These are phyloP conservation scores for Sardinella longiceps DNA, from an alignment of 2,797 vertebrate species.

Conservation along the genomic window DNA sequence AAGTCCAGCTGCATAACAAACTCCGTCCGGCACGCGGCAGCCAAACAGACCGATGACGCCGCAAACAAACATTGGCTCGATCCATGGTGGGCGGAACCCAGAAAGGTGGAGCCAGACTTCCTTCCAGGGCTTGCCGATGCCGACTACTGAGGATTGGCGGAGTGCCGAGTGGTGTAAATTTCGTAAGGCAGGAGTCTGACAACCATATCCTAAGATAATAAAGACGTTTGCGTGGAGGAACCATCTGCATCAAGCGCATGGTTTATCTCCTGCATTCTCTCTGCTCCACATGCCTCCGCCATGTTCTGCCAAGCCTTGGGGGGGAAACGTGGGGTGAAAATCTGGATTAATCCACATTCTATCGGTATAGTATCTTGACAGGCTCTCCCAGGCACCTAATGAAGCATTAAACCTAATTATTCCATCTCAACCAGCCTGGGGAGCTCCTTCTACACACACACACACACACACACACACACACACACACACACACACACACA, in stretches of 20 bases:
- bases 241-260: conserved; percentile 50
- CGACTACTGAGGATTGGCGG: not conserved
- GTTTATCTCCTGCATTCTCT: conserved; percentile 28
- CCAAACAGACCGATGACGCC: not conserved
- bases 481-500: not conserved
- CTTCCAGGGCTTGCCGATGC: not conserved
- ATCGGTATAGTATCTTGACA: conserved; percentile 40
- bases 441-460: not conserved
- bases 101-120: not conserved
- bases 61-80: not conserved
- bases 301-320: conserved; percentile 32
- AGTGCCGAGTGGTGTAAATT: not conserved
- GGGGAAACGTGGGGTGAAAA: not conserved
- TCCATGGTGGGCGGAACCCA: not conserved
- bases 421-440: conserved; percentile 33
- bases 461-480: not conserved
- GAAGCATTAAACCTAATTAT: conserved; percentile 51
- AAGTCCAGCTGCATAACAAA: not conserved
- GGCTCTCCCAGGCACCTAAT: conserved; percentile 37
- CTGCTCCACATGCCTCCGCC: not conserved
- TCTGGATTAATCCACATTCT: conserved; percentile 50
- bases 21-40: not conserved
- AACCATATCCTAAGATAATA: conserved; percentile 45
- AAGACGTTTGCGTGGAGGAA: conserved; percentile 38
- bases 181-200: conserved; percentile 41